phyloP scores from a whole-genome alignment of 2,113 vertebrate genomes.

The Telmatochromis sp. region DNA sequence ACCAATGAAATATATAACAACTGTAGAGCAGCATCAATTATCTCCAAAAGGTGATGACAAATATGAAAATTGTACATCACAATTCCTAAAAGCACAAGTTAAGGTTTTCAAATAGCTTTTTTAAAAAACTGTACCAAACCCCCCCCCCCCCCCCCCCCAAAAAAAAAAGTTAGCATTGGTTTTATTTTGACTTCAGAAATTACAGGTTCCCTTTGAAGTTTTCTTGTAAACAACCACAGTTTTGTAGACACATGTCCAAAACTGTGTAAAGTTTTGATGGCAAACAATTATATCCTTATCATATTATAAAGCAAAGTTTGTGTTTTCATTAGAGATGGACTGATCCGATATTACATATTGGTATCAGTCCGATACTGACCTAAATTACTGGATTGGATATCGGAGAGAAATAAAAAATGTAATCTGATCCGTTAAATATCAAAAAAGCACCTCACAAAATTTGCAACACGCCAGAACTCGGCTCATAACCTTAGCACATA shows the following conservation, averaged over 20 bases:
- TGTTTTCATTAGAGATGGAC: background rate
- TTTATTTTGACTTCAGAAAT: too few relatives aligned
- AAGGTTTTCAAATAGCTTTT: background rate
- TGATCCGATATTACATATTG: background rate
- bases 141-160: rapidly evolving
- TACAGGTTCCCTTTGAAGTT: too few relatives aligned
- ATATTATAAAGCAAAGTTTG: background rate
- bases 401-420: background rate
- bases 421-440: background rate
- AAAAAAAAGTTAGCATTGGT: too few relatives aligned
- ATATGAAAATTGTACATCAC: background rate
- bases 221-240: too few relatives aligned
- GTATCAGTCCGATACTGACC: background rate
- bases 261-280: too few relatives aligned
- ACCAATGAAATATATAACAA: background rate
- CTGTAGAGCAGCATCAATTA: background rate
- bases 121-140: background rate
- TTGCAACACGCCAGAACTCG: background rate
- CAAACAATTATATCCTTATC: too few relatives aligned
- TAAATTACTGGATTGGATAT: background rate
- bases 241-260: too few relatives aligned
- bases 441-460: background rate
- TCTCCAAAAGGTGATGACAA: background rate
- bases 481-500: background rate
- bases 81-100: background rate